Evolutionary conservation across 92 coral and sea anemone species (phyloP), one percentile per base, ranked within the genome.

Genomic region (Anthopleura xanthogrammica): DNA sequence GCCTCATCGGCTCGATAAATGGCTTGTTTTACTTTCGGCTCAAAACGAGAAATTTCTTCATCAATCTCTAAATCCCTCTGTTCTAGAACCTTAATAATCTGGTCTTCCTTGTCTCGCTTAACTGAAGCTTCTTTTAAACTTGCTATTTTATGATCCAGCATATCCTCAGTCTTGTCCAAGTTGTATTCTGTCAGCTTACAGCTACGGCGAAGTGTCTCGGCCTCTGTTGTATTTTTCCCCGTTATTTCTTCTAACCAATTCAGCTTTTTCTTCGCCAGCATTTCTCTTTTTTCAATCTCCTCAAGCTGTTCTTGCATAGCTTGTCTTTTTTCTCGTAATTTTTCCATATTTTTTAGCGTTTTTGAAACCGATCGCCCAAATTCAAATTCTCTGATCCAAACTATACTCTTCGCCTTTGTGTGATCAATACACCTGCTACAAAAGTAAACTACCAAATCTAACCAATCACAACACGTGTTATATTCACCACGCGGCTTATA

Each of bases 21-120:
- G 43, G 83, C 86, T 74, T 87, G 82, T 75, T 83, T 89, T 12
- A 91, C 83, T 78, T 76, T 52, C 5, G 77, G 79, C 77, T 93
- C 97, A 4, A 93, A 87, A 60, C 86, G 85, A 48, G 85, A 85
- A 48, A 87, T 80, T 36, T 77, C 88, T 60, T 73, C 60, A 36
- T 93, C 97, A 52, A 87, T 82, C 43, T 91, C 91, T 48, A 85
- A 50, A 23, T 87, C 97, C 40, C 89, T 19, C 41, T 89, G 86
- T 54, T 91, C 93, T 29, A 93, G 54, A 65, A 89, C 86, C 84
- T 87, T 89, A 11, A 83, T 65, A 76, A 86, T 80, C 52, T 79
- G 70, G 82, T 75, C 78, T 42, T 93, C 94, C 42, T 75, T 52
- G 57, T 93, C 94, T 20, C 57, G 46, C 41, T 86, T 88, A 14